A percentile compares a stretch with the other conserved stretches of the same genome.
Evolutionary conservation across 2,113 vertebrate species (phyloP).

Genomic region (Muscicapa adusta): DNA sequence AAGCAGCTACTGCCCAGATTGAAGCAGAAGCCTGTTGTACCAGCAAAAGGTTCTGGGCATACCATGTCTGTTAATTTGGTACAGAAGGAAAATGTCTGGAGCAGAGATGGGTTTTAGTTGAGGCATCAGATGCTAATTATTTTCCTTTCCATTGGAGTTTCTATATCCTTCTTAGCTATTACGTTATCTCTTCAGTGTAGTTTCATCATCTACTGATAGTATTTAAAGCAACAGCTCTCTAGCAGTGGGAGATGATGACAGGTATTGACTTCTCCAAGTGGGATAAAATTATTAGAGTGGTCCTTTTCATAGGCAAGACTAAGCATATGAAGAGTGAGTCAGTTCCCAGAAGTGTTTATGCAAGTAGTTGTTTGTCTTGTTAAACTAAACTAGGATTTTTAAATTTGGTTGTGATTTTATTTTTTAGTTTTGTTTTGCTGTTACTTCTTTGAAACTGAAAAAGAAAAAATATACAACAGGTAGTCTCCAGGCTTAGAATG

Average conservation of each 20-base stretch:
- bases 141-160: not conserved
- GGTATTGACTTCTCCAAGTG: not conserved
- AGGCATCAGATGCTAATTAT: not conserved
- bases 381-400: not conserved
- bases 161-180: not conserved
- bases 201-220: not conserved
- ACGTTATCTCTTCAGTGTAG: not conserved
- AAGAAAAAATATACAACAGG: not conserved
- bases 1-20: not conserved
- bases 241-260: not conserved
- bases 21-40: not conserved
- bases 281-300: not conserved
- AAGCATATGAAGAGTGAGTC: not conserved
- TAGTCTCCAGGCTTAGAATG: not conserved
- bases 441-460: constrained; percentile 7
- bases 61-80: not conserved
- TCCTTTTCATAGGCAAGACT: not conserved
- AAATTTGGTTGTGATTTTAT: not conserved
- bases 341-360: not conserved
- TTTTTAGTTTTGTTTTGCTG: not conserved
- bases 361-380: not conserved
- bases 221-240: not conserved
- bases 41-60: not conserved
- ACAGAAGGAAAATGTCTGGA: not conserved
- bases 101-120: not conserved